Conservation (phyloP, 2,113 vertebrate genomes). For the Nibea coibor region DNA sequence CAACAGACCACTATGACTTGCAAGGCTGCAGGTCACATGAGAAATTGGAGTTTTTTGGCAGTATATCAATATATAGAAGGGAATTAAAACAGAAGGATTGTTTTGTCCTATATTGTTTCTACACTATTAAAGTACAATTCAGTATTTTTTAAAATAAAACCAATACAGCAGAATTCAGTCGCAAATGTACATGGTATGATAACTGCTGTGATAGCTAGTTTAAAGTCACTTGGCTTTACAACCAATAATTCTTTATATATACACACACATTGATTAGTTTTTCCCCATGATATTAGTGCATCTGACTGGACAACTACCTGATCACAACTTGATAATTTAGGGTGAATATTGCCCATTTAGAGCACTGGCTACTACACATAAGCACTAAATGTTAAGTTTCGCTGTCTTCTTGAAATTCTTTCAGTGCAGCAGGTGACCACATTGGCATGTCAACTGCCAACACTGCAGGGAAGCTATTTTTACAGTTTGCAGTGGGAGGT, state of each 20-base stretch:
- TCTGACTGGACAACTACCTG: not conserved
- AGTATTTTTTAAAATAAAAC: no score
- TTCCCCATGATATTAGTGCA: not conserved
- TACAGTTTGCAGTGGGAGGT: not conserved
- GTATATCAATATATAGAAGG: no score
- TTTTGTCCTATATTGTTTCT: no score
- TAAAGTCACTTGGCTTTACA: not conserved
- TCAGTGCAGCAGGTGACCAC: slow-evolving; percentile 39
- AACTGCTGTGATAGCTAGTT: not conserved
- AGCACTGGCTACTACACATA: not conserved
- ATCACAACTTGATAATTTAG: not conserved
- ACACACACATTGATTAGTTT: not conserved
- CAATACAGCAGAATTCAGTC: no score
- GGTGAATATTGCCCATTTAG: not conserved
- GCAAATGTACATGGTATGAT: no score
- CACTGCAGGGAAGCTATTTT: slow-evolving; percentile 39
- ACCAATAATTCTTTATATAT: no score
- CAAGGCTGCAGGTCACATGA: no score
- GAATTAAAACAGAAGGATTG: no score
- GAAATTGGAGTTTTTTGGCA: no score
- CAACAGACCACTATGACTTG: no score
- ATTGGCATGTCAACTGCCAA: slow-evolving; percentile 25
- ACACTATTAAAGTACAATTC: no score
- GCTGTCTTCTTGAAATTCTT: slow-evolving; percentile 26
- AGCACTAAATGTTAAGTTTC: slow-evolving; percentile 5